phyloP scores from a whole-genome alignment of 2,888 invertebrate genomes.

The Stictocephala bisonia region DNA sequence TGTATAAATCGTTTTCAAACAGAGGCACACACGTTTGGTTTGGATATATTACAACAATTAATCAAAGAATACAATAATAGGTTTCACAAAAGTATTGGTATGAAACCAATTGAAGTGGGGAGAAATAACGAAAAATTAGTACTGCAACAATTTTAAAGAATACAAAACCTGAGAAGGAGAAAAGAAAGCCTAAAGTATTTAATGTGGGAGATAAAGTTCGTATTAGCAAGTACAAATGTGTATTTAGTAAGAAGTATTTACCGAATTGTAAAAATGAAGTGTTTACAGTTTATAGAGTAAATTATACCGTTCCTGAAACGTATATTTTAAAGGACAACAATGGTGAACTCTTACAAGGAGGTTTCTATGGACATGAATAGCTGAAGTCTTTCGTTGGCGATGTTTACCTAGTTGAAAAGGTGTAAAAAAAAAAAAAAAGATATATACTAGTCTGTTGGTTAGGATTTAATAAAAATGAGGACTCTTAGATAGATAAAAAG shows the following conservation, averaged over 20 bases:
- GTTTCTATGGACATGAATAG: slow-evolving; percentile 8
- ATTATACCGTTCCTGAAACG: not conserved
- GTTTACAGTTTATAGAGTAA: not conserved
- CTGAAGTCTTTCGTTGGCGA: slow-evolving; percentile 13
- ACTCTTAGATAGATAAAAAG: too few species aligned
- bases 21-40: not conserved
- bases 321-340: too few species aligned
- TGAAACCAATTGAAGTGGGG: slow-evolving; percentile 8
- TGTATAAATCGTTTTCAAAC: too few species aligned
- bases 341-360: too few species aligned
- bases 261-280: slow-evolving; percentile 20
- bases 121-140: not conserved
- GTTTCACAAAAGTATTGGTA: slow-evolving; percentile 30
- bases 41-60: slow-evolving; percentile 1
- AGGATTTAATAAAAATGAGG: too few species aligned
- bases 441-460: slow-evolving; percentile 16
- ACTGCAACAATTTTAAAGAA: not conserved
- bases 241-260: too few species aligned
- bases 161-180: not conserved
- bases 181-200: not conserved
- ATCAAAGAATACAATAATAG: slow-evolving; percentile 21
- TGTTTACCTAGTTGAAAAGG: too few species aligned
- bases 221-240: too few species aligned
- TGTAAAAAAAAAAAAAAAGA: not conserved
- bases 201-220: too few species aligned